Base-by-base conservation (phyloP, 1,140 invertebrate species). In the Ephestia elutella region DNA sequence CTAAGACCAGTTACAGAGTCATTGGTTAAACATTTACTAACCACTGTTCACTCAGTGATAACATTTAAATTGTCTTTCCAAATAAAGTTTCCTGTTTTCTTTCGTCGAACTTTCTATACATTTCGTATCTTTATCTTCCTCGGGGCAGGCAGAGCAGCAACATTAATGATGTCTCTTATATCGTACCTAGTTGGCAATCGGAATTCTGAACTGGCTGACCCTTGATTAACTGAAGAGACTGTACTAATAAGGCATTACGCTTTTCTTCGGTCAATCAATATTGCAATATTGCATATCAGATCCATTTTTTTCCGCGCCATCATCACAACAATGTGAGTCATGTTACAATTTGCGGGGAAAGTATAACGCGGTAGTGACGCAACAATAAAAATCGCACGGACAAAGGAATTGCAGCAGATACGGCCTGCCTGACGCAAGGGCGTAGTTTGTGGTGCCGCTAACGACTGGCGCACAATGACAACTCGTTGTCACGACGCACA, bases 341-440 rank as follows among this genome's bases (percentile, higher is more conserved):
- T 66, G 63, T 73, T 63, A 75, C 73, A 73, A 79, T 77, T 82
- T 71, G 75, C 73, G 73, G 77, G 81, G 84, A 87, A 86, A 87
- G 84, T 73, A 65, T 75, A 79, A 64, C 67, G 66, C 71, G 72
- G 70, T 65, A 66, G 73, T 84, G 84, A 86, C 75, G 82, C 75
- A 87, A 86, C 81, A 82, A 84, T 84, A 76, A 84, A 82, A 83
- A 78, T 82, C 77, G 63, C 71, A 71, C 63, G 73, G 76, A 87
- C 84, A 86, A 87, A 86, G 84, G 80, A 86, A 84, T 86, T 78
- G 71, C 63, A 56, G 60, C 62, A 60, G 63, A 57, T 54, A 63
- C 25, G 56, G 18, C 32, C 53, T 54, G 38, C n/a, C 65, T 72
- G 65, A 68, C 70, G 72, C 63, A 67, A 72, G 58, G 68, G 60